Percentiles rank a stretch among this genome's conserved stretches.
phyloP scores from a whole-genome alignment of 2,113 vertebrate genomes.

The Kryptolebias marmoratus region DNA sequence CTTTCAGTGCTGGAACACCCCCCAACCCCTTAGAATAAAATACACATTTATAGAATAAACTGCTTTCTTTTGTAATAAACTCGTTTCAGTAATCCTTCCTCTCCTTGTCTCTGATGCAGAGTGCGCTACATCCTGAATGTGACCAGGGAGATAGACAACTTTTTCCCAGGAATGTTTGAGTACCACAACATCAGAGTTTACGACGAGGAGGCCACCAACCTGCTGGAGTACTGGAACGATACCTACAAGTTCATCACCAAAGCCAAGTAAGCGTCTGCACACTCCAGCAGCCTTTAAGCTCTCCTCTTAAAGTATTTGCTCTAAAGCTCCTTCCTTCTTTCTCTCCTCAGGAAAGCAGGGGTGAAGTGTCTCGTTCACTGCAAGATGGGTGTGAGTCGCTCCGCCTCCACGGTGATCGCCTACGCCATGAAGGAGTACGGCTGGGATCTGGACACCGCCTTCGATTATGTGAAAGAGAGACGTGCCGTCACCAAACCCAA shows the following conservation, averaged over 20 bases:
- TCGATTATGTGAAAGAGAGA: conserved; percentile 94
- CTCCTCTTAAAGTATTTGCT: too few relatives aligned
- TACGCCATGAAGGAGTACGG: conserved; percentile 98
- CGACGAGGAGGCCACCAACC: conserved; percentile 96
- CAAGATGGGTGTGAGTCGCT: conserved; percentile 98
- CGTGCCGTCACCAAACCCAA: conserved; percentile 96
- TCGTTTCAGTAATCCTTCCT: too few relatives aligned
- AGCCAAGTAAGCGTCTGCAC: conserved; percentile 87
- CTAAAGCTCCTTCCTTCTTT: background rate
- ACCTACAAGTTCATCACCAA: conserved; percentile 99
- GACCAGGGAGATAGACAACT: conserved; percentile 98
- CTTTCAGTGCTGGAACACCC: too few relatives aligned
- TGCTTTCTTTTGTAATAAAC: too few relatives aligned
- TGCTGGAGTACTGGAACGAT: conserved; percentile 97
- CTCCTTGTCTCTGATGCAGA: conserved; percentile 72
- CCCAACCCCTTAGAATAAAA: too few relatives aligned
- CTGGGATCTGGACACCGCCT: conserved; percentile 94
- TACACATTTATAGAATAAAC: too few relatives aligned
- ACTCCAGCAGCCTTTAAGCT: too few relatives aligned
- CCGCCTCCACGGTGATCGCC: conserved; percentile 96
- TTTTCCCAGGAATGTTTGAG: conserved; percentile 96
- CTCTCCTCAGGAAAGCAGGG: conserved; percentile 86
- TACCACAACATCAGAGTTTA: conserved; percentile 98
- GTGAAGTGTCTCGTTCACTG: conserved; percentile 98
- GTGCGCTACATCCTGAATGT: conserved; percentile 97